Base-by-base conservation (phyloP, 2,888 invertebrate genomes). In the Spodoptera picta region DNA sequence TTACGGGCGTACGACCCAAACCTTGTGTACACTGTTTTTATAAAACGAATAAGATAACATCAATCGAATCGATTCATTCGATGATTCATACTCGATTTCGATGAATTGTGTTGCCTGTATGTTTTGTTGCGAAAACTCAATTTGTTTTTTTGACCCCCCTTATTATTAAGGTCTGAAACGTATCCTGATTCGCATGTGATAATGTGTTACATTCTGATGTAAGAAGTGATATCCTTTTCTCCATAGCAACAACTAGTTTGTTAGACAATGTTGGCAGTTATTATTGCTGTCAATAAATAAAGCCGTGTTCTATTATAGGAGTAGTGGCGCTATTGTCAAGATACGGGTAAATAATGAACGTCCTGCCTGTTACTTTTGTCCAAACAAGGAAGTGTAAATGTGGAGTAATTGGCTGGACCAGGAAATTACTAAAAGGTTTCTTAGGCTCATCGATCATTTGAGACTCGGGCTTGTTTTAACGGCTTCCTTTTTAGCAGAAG, bases 331-430 rank as follows among this genome's bases (percentile, higher is more conserved):
- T 82, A 84, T 89, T 87, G 87, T 89, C 83, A 77, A 86, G 85
- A 86, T 85, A 85, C 77, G 73, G 77, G 78, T 84, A 84, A 88
- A 87, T 90, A 88, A 88, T 83, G 83, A 83, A 85, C 85, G 83
- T 87, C 86, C 84, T 86, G 85, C 80, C 79, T 81, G 79, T 82
- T 84, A 83, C 82, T 83, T 82, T 84, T 83, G 83, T 81, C 82
- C 83, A 85, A 88, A 90, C 81, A 84, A 88, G 91, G 91, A 90
- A 89, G 89, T 90, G 85, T 86, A 83, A 87, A 88, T 88, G 86
- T 85, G 75, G 84, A 89, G 84, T 88, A 88, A 87, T 87, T 88
- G 85, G 80, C 75, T 75, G 75, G 79, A 84, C 84, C 83, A 85
- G 87, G 90, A 90, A 89, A 84, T 82, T 80, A 81, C 80, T 86